phyloP scores from a whole-genome alignment of 53 echinoderm and acorn worm genomes.

The Patiria pectinifera region DNA sequence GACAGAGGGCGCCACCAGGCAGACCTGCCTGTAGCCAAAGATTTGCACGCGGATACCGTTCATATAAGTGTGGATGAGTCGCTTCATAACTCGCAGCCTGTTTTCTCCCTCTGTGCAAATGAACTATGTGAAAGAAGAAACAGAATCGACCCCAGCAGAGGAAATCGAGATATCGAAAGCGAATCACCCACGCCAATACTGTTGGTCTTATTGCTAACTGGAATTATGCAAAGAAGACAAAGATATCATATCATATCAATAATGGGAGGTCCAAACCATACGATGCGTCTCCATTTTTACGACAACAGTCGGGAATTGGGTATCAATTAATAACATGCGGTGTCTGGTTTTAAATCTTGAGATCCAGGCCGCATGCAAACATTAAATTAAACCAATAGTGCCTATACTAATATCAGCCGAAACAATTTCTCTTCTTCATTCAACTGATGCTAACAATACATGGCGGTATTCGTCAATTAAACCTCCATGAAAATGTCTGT shows the following conservation, averaged over 20 bases:
- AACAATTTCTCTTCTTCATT: background rate
- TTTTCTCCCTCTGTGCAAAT: background rate
- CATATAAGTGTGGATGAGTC: background rate
- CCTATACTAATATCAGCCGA: background rate
- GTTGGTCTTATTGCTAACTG: conserved; percentile 42
- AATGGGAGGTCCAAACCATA: background rate
- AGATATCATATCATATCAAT: conserved; percentile 24
- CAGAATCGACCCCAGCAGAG: conserved; percentile 9
- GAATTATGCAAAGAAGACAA: conserved; percentile 60
- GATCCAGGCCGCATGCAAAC: background rate
- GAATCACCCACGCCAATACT: conserved; percentile 44
- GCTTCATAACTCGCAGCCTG: background rate
- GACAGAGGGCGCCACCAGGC: conserved; percentile 42
- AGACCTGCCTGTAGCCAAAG: background rate
- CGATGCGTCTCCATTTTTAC: background rate
- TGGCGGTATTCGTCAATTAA: no score
- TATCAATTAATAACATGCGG: background rate
- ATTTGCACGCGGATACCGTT: background rate
- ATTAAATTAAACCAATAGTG: background rate
- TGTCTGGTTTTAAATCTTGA: background rate
- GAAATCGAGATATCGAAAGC: conserved; percentile 50
- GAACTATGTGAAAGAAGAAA: background rate
- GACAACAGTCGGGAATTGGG: background rate
- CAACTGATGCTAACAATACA: background rate
- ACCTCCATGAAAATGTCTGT: no score